phyloP scores from a whole-genome alignment of 2,888 invertebrate genomes.

The Pharmacophagus antenor region DNA sequence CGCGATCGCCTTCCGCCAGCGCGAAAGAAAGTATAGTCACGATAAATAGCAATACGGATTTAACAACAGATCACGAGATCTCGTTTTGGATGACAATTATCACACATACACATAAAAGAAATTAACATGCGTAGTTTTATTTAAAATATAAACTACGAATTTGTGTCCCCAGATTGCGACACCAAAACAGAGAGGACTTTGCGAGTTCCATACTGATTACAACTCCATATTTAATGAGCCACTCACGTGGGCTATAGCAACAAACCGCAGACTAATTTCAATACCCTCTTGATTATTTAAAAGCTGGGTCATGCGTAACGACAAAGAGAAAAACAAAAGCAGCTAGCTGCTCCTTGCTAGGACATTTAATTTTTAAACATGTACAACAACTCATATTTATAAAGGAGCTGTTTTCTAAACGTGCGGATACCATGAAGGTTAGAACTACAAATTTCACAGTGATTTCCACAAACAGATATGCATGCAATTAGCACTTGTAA shows the following conservation, averaged over 20 bases:
- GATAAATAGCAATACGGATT: constrained; percentile 34
- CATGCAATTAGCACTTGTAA: constrained; percentile 53
- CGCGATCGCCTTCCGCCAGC: constrained; percentile 58
- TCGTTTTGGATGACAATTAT: constrained; percentile 16
- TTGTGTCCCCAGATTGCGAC: constrained; percentile 37
- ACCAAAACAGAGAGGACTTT: constrained; percentile 55
- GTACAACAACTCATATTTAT: constrained; percentile 29
- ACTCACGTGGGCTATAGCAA: constrained; percentile 62
- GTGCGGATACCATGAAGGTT: constrained; percentile 32
- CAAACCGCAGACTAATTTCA: constrained; percentile 71
- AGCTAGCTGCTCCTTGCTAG: constrained; percentile 29
- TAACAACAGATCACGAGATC: constrained; percentile 32
- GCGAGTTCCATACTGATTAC: constrained; percentile 72
- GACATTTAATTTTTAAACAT: constrained; percentile 36
- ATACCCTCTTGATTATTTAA: constrained; percentile 64
- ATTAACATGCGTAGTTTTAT: constrained; percentile 9
- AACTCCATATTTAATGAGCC: constrained; percentile 76
- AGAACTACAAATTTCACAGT: constrained; percentile 38
- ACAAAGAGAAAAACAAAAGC: constrained; percentile 37
- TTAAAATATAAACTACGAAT: constrained; percentile 18
- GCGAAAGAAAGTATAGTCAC: constrained; percentile 46
- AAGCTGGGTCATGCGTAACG: constrained; percentile 38
- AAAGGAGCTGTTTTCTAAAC: constrained; percentile 29
- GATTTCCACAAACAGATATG: constrained; percentile 27
- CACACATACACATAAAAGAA: constrained; percentile 1